Conservation (phyloP, 1,140 invertebrate genomes). For the Drosophila baimaii region DNA sequence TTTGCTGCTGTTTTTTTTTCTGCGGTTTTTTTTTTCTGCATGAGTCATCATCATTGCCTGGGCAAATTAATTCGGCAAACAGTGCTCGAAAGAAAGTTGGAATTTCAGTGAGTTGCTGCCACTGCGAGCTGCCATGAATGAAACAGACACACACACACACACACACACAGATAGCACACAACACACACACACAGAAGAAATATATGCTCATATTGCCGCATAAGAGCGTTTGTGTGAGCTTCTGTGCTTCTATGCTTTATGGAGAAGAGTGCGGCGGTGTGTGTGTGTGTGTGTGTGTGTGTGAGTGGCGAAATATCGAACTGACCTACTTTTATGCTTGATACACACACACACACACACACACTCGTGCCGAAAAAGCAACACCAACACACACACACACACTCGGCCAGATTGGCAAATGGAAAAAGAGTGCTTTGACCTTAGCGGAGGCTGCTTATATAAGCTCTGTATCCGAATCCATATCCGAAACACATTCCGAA, state of each 20-base stretch:
- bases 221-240: slow-evolving; percentile 7
- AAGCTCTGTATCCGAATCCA: slow-evolving; percentile 39
- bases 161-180: neutral
- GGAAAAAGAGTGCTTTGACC: slow-evolving; percentile 76
- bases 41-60: slow-evolving; percentile 26
- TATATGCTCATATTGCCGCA: slow-evolving; percentile 41
- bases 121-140: slow-evolving; percentile 33
- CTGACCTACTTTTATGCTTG: slow-evolving; percentile 75
- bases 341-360: slow-evolving; percentile 47
- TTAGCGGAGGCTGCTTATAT: slow-evolving; percentile 75
- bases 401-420: slow-evolving; percentile 36
- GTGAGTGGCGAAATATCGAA: slow-evolving; percentile 72
- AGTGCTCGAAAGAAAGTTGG: slow-evolving; percentile 18
- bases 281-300: slow-evolving; percentile 37
- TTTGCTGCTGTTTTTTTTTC: neutral
- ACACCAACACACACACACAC: slow-evolving; percentile 21
- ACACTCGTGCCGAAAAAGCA: slow-evolving; percentile 43
- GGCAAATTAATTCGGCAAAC: slow-evolving; percentile 39
- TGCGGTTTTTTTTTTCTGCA: slow-evolving; percentile 1
- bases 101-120: slow-evolving; percentile 16
- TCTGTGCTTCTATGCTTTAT: slow-evolving; percentile 40
- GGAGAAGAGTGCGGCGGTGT: slow-evolving; percentile 11
- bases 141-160: slow-evolving; percentile 27
- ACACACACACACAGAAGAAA: slow-evolving; percentile 1
- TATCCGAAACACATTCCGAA: neutral